Evolutionary conservation across 1,140 invertebrate species (phyloP).

Genomic region (Papilio polytes): DNA sequence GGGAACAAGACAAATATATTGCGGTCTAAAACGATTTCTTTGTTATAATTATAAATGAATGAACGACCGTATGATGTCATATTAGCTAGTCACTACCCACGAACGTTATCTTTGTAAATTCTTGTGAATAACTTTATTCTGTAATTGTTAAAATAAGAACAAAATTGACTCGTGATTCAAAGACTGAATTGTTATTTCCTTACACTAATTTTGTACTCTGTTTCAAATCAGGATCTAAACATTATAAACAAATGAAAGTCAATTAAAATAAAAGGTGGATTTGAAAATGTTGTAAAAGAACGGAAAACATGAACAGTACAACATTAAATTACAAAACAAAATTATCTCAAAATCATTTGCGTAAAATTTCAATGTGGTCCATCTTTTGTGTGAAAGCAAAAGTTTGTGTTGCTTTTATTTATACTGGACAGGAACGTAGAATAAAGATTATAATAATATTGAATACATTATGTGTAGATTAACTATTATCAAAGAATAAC

Average conservation of each 20-base stretch:
- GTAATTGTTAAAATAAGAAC: slow-evolving; percentile 11
- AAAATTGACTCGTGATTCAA: background rate
- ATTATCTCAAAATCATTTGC: too few relatives aligned
- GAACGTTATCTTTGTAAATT: slow-evolving; percentile 1
- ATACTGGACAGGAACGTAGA: background rate
- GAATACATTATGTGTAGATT: background rate
- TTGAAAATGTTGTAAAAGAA: too few relatives aligned
- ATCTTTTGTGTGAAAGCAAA: too few relatives aligned
- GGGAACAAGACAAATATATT: slow-evolving; percentile 27
- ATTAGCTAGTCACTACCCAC: background rate
- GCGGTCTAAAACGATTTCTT: slow-evolving; percentile 34
- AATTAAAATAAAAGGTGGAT: too few relatives aligned
- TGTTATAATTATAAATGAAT: slow-evolving; percentile 36
- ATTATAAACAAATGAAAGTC: background rate
- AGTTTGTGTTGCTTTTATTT: background rate
- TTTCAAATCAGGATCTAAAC: background rate
- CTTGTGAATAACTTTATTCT: slow-evolving; percentile 5
- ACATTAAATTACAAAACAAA: too few relatives aligned
- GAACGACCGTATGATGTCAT: slow-evolving; percentile 35
- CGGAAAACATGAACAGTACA: too few relatives aligned
- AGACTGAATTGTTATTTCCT: background rate
- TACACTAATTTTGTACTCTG: background rate
- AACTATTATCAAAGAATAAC: background rate
- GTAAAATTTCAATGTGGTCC: too few relatives aligned
- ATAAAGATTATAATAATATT: background rate